These are phyloP conservation scores for Nylanderia fulva DNA, from an alignment of 1,140 invertebrate genomes.

Conservation along the genomic window DNA sequence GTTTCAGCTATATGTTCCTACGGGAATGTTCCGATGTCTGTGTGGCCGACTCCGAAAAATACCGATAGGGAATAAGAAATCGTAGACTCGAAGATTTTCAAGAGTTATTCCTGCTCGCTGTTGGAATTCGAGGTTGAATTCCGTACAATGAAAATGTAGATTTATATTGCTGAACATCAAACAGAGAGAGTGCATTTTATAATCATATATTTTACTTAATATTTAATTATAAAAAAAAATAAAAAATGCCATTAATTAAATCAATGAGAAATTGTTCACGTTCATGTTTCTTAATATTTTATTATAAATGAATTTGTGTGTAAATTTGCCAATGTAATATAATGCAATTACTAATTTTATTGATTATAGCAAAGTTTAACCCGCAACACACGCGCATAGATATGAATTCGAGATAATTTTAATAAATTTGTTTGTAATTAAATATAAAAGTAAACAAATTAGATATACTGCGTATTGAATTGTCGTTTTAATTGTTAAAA, in stretches of 20 bases:
- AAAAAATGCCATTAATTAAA: not conserved
- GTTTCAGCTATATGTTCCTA: not conserved
- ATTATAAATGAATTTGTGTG: not conserved
- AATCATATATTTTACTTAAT: not conserved
- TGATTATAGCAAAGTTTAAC: not conserved
- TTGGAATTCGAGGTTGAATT: not conserved
- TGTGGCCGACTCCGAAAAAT: not conserved
- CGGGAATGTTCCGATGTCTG: not conserved
- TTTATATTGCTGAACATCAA: not conserved
- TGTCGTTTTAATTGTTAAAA: conserved; percentile 7
- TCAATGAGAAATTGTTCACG: not conserved
- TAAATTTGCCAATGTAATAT: not conserved
- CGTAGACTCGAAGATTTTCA: not conserved
- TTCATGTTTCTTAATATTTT: not conserved
- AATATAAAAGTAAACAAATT: not conserved
- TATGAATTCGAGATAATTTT: conserved; percentile 1
- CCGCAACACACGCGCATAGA: not conserved
- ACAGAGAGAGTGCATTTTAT: not conserved
- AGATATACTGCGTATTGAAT: not conserved
- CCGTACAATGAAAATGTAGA: not conserved
- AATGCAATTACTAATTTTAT: not conserved
- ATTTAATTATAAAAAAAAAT: not conserved
- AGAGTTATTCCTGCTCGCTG: not conserved
- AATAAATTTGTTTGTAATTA: conserved; percentile 21
- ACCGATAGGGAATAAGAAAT: not conserved